Base-by-base conservation (phyloP, 2,888 invertebrate genomes). In the Ypsolopha sequella region DNA sequence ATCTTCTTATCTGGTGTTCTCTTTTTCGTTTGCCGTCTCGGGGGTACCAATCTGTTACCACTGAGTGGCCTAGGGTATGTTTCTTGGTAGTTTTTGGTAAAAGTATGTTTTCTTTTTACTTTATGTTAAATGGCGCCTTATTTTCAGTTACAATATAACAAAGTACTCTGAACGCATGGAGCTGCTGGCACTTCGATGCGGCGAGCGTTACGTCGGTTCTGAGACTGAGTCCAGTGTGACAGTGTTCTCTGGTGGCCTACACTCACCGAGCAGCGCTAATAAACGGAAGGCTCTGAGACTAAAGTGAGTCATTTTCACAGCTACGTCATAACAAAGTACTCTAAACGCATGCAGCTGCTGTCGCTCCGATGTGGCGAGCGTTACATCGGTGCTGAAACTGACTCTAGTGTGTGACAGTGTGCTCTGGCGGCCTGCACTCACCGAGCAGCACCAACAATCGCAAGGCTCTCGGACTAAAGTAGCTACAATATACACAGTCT, bases 401-500 rank as follows among this genome's bases (percentile, higher is more conserved):
- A 92, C 54, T 91, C 92, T 11, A 84, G 80, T 60, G 80, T 60
- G 58, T 90, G 72, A 91, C 89, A 49, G 77, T 90, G 11, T 70
- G 81, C 54, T 84, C 86, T 4, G 91, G 91, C 65, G 89, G 89
- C 1, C 73, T 87, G 52, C 86, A 87, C 58, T 80, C 87, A 0
- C 90, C 91, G 0, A 88, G 87, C 54, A 93, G 92, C 66, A 91
- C 91, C 8, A 90, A 89, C 65, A 91, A 91, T 63, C 75, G 89
- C 48, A 89, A 85, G 61, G 85, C 79, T 11, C 66, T 89, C 53
- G 78, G 91, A 36, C 86, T 89, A 55, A 89, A 89, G 87, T 89
- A 94, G 93, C 70, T 92, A 91, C 66, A 95, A 95, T 68, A 72
- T 91, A 54, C n/a, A n/a, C n/a, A n/a, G n/a, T n/a, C n/a, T n/a